A percentile compares a stretch with the other conserved stretches of the same genome.
Evolutionary conservation across 2,113 vertebrate species (phyloP).

Genomic region (Dipodomys spectabilis): DNA sequence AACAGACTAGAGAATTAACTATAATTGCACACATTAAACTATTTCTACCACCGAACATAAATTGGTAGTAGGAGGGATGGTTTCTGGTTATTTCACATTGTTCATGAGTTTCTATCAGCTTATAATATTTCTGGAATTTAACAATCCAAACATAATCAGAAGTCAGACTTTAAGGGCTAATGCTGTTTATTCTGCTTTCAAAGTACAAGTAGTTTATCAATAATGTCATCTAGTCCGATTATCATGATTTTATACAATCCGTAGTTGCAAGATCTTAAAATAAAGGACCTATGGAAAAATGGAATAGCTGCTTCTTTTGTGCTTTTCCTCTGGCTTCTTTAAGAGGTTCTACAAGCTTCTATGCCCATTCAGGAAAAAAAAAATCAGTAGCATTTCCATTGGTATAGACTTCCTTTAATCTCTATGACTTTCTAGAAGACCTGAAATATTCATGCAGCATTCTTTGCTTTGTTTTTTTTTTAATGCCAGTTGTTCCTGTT

Average conservation of each 20-base stretch:
- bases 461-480: background rate
- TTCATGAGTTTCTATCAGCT: background rate
- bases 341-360: conserved; percentile 21
- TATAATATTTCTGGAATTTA: conserved; percentile 53
- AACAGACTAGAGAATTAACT: background rate
- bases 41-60: background rate
- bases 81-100: conserved; percentile 20
- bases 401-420: background rate
- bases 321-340: background rate
- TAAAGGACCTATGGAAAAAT: background rate
- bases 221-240: background rate
- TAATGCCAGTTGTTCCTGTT: background rate
- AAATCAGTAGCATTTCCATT: background rate
- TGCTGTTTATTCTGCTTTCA: conserved; percentile 6
- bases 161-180: conserved; percentile 5
- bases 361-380: background rate
- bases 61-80: background rate
- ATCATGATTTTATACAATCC: background rate
- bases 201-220: background rate
- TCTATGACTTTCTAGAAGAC: background rate
- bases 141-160: conserved; percentile 1
- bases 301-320: background rate
- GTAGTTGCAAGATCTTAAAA: conserved; percentile 35
- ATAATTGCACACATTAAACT: background rate
- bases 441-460: background rate